Conservation (phyloP, 2,797 vertebrate species). For the Smutsia gigantea region DNA sequence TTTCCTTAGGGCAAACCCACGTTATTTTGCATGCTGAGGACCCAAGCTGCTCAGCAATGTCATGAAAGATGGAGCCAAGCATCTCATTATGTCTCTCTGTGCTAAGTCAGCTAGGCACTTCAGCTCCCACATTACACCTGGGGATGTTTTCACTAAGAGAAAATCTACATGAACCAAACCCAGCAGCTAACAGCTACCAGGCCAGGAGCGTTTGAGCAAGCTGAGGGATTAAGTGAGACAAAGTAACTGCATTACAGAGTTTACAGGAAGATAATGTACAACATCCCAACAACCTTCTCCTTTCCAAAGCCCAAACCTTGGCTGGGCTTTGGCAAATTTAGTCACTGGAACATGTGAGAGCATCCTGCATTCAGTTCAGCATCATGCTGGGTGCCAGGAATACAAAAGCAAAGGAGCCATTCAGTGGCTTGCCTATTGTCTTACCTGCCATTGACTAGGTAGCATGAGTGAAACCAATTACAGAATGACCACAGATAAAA, state of each 20-base stretch:
- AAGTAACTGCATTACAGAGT: background rate
- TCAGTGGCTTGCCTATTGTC: background rate
- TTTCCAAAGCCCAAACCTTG: background rate
- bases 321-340: background rate
- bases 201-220: background rate
- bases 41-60: background rate
- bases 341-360: background rate
- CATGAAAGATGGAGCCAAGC: background rate
- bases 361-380: background rate
- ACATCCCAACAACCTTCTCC: background rate
- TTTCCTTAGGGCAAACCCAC: background rate
- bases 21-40: background rate
- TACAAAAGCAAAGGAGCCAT: background rate
- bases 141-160: background rate
- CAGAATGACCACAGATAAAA: background rate
- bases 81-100: background rate
- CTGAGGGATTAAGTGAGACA: background rate
- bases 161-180: background rate
- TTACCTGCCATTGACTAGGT: background rate
- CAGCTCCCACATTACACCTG: background rate
- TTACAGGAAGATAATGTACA: background rate
- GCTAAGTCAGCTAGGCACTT: background rate
- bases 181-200: background rate
- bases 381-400: accelerated
- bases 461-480: background rate